phyloP scores from a whole-genome alignment of 1,140 invertebrate species.

The Elysia chlorotica region DNA sequence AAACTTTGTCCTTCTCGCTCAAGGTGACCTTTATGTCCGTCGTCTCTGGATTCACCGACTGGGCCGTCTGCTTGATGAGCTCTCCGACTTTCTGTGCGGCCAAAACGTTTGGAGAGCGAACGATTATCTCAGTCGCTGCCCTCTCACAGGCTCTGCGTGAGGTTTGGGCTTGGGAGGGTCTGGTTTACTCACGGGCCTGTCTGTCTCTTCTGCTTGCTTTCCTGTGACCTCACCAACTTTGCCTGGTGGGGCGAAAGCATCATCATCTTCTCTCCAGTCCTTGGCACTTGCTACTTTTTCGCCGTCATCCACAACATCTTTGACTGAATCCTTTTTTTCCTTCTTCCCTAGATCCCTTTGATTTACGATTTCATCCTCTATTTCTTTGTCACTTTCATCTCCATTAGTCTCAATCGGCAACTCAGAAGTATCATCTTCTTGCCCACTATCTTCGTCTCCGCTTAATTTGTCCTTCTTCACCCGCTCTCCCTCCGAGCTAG shows the following conservation, averaged over 20 bases:
- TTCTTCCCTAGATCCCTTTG: no score
- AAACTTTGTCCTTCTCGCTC: no score
- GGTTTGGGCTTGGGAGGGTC: no score
- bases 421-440: no score
- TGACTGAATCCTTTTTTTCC: no score
- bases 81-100: constrained; percentile 20
- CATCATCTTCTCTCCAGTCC: no score
- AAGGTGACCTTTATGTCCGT: not conserved
- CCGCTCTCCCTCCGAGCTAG: not conserved
- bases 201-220: not conserved
- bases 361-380: no score
- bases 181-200: no score
- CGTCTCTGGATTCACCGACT: not conserved
- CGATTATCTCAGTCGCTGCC: constrained; percentile 13
- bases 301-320: no score
- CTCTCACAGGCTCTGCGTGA: not conserved
- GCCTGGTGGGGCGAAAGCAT: constrained; percentile 6
- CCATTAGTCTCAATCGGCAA: no score
- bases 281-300: no score
- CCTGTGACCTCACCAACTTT: not conserved
- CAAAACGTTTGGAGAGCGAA: constrained; percentile 18
- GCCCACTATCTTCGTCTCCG: not conserved
- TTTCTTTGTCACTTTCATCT: no score
- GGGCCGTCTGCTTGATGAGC: constrained; percentile 9
- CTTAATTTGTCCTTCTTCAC: not conserved